These are phyloP conservation scores for Fulmarus glacialis DNA, from an alignment of 2,113 vertebrate genomes.

Conservation along the genomic window DNA sequence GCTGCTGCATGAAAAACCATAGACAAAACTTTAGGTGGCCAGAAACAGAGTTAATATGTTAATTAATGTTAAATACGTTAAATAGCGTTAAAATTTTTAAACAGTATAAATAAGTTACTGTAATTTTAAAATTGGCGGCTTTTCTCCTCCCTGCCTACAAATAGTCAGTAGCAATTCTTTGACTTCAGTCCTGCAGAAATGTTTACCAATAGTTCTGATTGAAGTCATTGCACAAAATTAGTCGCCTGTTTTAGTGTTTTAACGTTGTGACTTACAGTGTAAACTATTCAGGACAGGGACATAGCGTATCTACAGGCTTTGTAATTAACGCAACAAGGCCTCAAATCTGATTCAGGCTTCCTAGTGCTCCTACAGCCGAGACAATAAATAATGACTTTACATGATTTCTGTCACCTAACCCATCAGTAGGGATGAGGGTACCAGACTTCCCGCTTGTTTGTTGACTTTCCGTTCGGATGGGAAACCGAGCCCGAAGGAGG, in stretches of 20 bases:
- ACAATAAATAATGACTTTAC: neutral
- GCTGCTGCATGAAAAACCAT: neutral
- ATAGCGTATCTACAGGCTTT: accelerated
- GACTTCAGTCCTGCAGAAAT: neutral
- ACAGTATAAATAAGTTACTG: neutral
- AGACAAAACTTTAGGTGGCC: neutral
- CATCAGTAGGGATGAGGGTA: accelerated
- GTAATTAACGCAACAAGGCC: neutral
- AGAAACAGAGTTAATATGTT: neutral
- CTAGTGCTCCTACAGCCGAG: accelerated
- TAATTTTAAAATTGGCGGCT: neutral
- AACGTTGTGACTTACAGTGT: accelerated
- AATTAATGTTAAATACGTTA: no score
- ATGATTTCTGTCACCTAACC: neutral
- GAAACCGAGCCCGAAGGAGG: accelerated
- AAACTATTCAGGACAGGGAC: neutral
- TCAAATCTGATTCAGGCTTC: neutral
- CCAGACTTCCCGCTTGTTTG: accelerated
- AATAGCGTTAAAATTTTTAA: neutral
- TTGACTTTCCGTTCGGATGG: neutral
- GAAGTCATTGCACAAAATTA: neutral
- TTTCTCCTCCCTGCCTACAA: neutral
- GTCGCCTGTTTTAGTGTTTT: neutral
- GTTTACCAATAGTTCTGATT: neutral
- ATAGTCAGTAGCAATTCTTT: neutral